Evolutionary conservation across 2,888 invertebrate species (phyloP).

Genomic region (Drosophila nr. fundita): DNA sequence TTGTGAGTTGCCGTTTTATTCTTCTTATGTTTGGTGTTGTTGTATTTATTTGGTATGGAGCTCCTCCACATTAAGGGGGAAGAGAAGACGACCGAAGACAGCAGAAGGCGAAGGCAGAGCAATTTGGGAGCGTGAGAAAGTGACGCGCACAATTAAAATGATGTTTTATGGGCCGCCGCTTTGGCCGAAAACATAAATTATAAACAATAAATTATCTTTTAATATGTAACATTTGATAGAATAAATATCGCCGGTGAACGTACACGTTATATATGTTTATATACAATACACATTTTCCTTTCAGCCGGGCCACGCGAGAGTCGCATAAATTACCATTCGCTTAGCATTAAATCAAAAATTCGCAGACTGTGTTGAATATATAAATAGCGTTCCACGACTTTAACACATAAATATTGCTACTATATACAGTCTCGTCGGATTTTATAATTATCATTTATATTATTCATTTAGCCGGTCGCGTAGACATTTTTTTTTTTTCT

Average conservation of each 20-base stretch:
- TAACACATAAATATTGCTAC: slow-evolving; percentile 17
- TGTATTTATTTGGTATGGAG: slow-evolving; percentile 26
- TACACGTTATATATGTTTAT: not conserved
- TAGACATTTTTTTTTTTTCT: not conserved
- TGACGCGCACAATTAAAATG: slow-evolving; percentile 69
- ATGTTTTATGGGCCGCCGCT: slow-evolving; percentile 71
- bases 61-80: slow-evolving; percentile 25
- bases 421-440: slow-evolving; percentile 2
- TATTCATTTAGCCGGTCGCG: slow-evolving; percentile 28
- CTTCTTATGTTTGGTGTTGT: slow-evolving; percentile 20
- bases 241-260: slow-evolving; percentile 37
- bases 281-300: slow-evolving; percentile 34
- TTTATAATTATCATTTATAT: slow-evolving; percentile 37
- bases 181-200: slow-evolving; percentile 68
- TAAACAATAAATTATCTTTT: slow-evolving; percentile 76
- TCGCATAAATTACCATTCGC: slow-evolving; percentile 73
- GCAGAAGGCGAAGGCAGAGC: slow-evolving; percentile 37
- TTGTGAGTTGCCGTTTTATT: slow-evolving; percentile 74
- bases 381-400: slow-evolving; percentile 33
- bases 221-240: slow-evolving; percentile 64
- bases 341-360: slow-evolving; percentile 69
- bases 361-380: slow-evolving; percentile 51
- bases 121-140: slow-evolving; percentile 80
- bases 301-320: slow-evolving; percentile 68
- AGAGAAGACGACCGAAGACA: slow-evolving; percentile 2